Evolutionary conservation across 2,113 vertebrate species (phyloP), one percentile per base, ranked within the genome.

Genomic region (Myrmecophaga tridactyla): DNA sequence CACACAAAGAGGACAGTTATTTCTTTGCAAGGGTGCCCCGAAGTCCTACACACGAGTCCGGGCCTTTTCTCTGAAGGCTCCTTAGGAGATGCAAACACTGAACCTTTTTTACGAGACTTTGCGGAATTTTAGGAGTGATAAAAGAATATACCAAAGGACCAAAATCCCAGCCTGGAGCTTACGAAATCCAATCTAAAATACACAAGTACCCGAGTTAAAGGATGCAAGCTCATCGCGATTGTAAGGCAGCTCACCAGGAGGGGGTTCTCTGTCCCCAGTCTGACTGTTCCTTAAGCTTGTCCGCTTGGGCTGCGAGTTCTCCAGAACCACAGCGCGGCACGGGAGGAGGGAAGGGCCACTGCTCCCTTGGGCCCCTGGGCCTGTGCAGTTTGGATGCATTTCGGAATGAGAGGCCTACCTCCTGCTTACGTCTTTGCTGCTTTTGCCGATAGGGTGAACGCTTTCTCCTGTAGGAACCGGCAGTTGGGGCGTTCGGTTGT

Each of bases 381-480:
- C 14, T 2, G 0, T 0, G 4, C 0, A 13, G 17, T 8, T 15
- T 0, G 20, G 23, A 1, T 27, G 1, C 0, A 0, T 2, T 12
- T 17, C 18, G 72, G 65, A 58, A 43, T 0, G 7, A 43, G 21
- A 14, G 43, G 34, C 41, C 4, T 1, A 21, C 29, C 43, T 18
- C 7, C 0, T 0, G 29, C 23, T 72, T 0, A 1, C 0, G 29
- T 25, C 60, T 23, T 4, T 17, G 46, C 1, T 10, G 67, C 56
- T 82, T 60, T 27, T 13, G 34, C 5, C 1, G 1, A 1, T 0
- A 1, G 3, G n/a, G 12, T 9, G 0, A 15, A 18, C 6, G 25
- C 70, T 18, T 21, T 62, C 34, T 58, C 48, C 48, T 27, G 14
- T 34, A 31, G 29, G n/a, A 0, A 8, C 21, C 31, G 46, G 51